phyloP scores from a whole-genome alignment of 2,888 invertebrate species.

The Lycophotia porphyrea region DNA sequence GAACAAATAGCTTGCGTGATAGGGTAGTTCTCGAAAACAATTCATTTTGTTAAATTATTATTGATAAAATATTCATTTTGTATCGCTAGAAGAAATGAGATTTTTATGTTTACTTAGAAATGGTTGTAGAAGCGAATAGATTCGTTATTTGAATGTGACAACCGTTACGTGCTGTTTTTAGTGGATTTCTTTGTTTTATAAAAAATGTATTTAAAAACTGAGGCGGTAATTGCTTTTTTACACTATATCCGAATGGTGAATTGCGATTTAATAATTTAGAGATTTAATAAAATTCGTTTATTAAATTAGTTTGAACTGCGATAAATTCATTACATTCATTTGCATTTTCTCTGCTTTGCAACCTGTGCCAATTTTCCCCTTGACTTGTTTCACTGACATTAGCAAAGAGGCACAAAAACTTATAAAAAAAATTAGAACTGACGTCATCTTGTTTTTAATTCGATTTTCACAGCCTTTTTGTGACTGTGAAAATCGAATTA shows the following conservation, averaged over 20 bases:
- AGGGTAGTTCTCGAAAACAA: constrained; percentile 77
- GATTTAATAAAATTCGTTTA: not conserved
- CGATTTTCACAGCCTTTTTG: not conserved
- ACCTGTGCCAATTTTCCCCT: not conserved
- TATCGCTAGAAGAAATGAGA: constrained; percentile 54
- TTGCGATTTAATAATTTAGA: not conserved
- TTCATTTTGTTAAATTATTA: constrained; percentile 77
- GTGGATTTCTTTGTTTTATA: constrained; percentile 22
- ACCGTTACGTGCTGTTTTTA: constrained; percentile 39
- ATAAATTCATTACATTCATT: no score
- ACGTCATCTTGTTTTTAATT: not conserved
- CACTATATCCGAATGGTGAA: not conserved
- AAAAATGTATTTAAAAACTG: constrained; percentile 5
- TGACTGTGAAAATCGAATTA: no score
- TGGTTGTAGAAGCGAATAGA: constrained; percentile 36
- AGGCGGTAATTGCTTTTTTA: constrained; percentile 14
- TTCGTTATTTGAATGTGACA: constrained; percentile 42
- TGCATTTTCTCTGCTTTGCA: not conserved
- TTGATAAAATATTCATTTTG: constrained; percentile 68
- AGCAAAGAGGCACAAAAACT: not conserved
- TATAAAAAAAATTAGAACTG: not conserved
- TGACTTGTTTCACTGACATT: not conserved
- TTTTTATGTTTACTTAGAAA: constrained; percentile 60
- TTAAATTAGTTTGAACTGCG: not conserved
- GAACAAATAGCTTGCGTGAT: constrained; percentile 86